These are phyloP conservation scores for Sylvietta virens DNA, from an alignment of 2,113 vertebrate species.

Conservation along the genomic window DNA sequence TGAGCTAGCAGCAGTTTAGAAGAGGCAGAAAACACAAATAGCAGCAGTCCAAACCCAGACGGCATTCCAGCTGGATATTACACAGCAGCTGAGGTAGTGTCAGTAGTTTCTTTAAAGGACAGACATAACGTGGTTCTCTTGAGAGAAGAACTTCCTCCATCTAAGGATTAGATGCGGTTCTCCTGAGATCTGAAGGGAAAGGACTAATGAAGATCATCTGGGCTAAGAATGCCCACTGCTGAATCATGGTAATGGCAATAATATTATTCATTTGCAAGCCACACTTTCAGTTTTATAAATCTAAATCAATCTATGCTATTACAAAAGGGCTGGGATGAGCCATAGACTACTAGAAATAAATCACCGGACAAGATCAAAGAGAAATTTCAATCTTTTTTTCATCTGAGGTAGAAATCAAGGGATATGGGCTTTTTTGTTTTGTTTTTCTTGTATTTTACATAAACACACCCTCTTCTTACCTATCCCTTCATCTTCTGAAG, in stretches of 20 bases:
- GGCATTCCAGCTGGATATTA: background rate
- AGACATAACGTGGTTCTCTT: background rate
- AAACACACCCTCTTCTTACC: background rate
- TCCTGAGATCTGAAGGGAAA: background rate
- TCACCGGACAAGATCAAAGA: background rate
- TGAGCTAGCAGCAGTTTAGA: background rate
- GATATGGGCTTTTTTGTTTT: background rate
- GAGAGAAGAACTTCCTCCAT: background rate
- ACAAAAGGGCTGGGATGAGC: background rate
- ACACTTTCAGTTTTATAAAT: background rate
- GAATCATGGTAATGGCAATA: background rate
- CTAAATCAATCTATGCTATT: background rate
- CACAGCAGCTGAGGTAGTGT: background rate
- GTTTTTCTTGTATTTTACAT: background rate
- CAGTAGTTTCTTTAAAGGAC: background rate
- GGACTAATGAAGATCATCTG: background rate
- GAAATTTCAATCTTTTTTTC: background rate
- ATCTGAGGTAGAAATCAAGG: background rate
- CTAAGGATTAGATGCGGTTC: background rate
- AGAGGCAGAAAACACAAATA: background rate
- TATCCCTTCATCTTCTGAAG: background rate
- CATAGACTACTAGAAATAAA: background rate
- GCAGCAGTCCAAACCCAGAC: background rate
- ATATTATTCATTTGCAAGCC: background rate
- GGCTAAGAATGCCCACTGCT: background rate